Base-by-base conservation (phyloP, 1,140 invertebrate genomes). In the Diorhabda carinulata region DNA sequence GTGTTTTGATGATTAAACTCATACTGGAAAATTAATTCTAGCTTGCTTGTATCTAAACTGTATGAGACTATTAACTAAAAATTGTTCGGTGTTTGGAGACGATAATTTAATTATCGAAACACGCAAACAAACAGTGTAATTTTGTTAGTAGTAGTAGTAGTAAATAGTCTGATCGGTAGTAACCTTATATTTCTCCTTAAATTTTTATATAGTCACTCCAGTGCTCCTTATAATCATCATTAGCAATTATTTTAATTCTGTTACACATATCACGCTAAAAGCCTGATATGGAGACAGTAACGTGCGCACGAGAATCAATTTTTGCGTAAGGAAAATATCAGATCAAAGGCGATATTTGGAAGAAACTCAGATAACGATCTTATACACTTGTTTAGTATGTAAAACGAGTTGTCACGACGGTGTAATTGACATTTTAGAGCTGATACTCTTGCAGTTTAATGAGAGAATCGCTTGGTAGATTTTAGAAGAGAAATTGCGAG, bases 251-350 rank as follows among this genome's bases (percentile, higher is more conserved):
- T 52, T 52, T 52, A 52, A 52, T 52, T n/a, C 3, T 52, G 47
- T 52, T 52, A 52, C 3, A 52, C 47, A 52, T 52, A 52, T 52
- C 47, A 52, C 47, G 47, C 47, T 52, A n/a, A 6, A 3, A 52
- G 6, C 47, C 64, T 44, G 59, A 69, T 72, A 73, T 67, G 73
- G 73, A 67, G 58, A 69, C 61, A 63, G 61, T 64, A 71, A 68
- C 74, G 74, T 74, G 74, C 52, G 61, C 73, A 74, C 73, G 74
- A 74, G 70, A 64, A 66, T 65, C 58, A 58, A 70, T 72, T 70
- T 70, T 72, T 72, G 45, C 57, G 67, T 64, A 66, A 61, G 61
- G 64, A 61, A 67, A 72, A 60, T 67, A 69, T 63, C 67, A 62
- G 64, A 64, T 71, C 25, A 43, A 68, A 62, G 67, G 64, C 64